Conservation (phyloP, 2,888 invertebrate species). For the Brenthis ino region DNA sequence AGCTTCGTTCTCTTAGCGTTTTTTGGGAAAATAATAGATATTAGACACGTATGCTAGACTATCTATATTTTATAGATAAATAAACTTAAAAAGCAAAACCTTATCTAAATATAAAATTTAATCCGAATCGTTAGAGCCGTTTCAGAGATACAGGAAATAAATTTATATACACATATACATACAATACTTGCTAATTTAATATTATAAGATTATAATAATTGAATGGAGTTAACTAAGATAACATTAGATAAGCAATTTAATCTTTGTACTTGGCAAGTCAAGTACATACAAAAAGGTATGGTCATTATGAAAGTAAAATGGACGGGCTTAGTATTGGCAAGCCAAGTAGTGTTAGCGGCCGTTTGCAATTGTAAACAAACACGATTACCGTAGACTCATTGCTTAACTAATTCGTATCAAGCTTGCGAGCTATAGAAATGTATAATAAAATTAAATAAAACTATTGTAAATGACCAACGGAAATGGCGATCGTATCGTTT, state of each 20-base stretch:
- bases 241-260: slow-evolving; percentile 21
- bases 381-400: slow-evolving; percentile 64
- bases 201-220: neutral
- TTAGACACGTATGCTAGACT: too few relatives aligned
- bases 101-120: neutral
- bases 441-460: slow-evolving; percentile 53
- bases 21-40: too few relatives aligned
- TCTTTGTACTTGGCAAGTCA: slow-evolving; percentile 35
- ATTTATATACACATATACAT: too few relatives aligned
- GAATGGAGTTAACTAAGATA: neutral
- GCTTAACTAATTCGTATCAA: slow-evolving; percentile 72
- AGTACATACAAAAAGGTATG: slow-evolving; percentile 44
- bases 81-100: too few relatives aligned
- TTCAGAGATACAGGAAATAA: too few relatives aligned
- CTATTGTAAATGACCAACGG: slow-evolving; percentile 50
- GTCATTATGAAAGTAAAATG: slow-evolving; percentile 60
- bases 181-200: neutral
- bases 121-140: too few relatives aligned
- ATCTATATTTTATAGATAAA: too few relatives aligned
- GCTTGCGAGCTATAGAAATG: slow-evolving; percentile 58
- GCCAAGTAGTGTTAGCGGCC: slow-evolving; percentile 60
- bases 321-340: slow-evolving; percentile 63
- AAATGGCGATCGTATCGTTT: slow-evolving; percentile 50
- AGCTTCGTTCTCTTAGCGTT: too few relatives aligned
- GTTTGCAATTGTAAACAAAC: slow-evolving; percentile 73